Base-by-base conservation (phyloP, 2,888 invertebrate species). In the Caenorhabditis auriculariae region DNA sequence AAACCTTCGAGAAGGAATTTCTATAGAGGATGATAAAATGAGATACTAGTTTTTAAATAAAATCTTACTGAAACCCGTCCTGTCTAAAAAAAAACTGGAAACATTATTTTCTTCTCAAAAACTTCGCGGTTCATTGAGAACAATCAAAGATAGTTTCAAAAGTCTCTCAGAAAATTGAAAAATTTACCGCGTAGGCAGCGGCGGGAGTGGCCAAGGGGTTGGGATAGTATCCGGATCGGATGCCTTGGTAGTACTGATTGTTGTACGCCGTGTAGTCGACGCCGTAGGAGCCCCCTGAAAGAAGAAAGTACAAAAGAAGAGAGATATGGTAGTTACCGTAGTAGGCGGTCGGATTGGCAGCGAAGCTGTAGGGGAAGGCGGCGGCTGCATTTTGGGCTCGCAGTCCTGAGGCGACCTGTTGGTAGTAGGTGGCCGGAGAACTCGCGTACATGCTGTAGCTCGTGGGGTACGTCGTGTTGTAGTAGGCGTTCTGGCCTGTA, bases 191-290 rank as follows among this genome's bases (percentile, higher is more conserved):
- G 42, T 60, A 60, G 7, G 44, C 47, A 41, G 55, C 52, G n/a
- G 54, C 53, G 12, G 58, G 54, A 5, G 56, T 29, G 35, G 50
- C 45, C 49, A 66, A 27, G 5, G 59, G 51, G n/a, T 58, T 53
- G 38, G 52, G 55, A 37, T 55, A 55, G 38, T 53, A 43, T 17
- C 54, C 44, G 19, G 50, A 49, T 1, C 49, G 39, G 21, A 63
- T 55, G 4, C 46, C 41, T 19, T 35, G 43, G 54, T 67, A 70
- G 50, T 64, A 66, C 19, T 55, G 65, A 0, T 35, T n/a, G 46
- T 60, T 64, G 27, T 65, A 70, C 26, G 69, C 66, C 23, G 62
- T 64, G 46, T 61, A 66, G 39, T 59, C 56, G 17, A 64, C 47
- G 3, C 62, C 62, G 37, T 69, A 69, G 17, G 45, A 26, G 41